Evolutionary conservation across 2,113 vertebrate genomes (phyloP).

Genomic region (Lathamus discolor): DNA sequence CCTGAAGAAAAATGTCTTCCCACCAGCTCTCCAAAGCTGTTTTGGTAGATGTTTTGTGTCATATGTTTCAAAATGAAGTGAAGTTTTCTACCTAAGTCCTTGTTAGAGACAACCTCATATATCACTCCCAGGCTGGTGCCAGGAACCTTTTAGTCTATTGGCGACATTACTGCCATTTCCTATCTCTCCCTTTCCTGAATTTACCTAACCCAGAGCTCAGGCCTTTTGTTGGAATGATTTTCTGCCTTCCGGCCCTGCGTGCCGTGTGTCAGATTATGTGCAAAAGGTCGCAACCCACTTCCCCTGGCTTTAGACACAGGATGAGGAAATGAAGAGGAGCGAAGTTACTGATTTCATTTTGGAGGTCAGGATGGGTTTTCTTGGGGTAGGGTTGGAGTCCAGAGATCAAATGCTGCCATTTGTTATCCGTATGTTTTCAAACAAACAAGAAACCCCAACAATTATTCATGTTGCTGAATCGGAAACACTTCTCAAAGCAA

Average conservation of each 20-base stretch:
- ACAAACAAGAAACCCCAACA: constrained; percentile 55
- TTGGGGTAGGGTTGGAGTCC: constrained; percentile 28
- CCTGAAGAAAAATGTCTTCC: constrained; percentile 21
- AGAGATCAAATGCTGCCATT: constrained; percentile 47
- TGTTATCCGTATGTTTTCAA: constrained; percentile 55
- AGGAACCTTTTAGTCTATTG: constrained; percentile 65
- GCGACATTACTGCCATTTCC: constrained; percentile 74
- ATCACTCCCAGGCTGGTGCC: constrained; percentile 49
- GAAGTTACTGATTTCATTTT: constrained; percentile 73
- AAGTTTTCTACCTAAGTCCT: constrained; percentile 59
- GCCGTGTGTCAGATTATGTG: constrained; percentile 79
- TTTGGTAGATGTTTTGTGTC: constrained; percentile 51
- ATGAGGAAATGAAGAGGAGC: constrained; percentile 81
- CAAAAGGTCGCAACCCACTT: constrained; percentile 76
- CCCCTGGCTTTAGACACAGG: constrained; percentile 78
- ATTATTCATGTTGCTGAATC: constrained; percentile 57
- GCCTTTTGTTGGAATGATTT: constrained; percentile 79
- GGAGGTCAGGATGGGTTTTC: constrained; percentile 74
- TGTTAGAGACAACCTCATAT: constrained; percentile 74
- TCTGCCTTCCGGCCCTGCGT: constrained; percentile 75
- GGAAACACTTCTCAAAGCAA: constrained; percentile 77
- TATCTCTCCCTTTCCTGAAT: constrained; percentile 79
- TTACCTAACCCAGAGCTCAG: constrained; percentile 71
- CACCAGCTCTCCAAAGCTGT: constrained; percentile 3
- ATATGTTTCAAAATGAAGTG: constrained; percentile 41